Conservation (phyloP, 2,113 vertebrate species). For the Zootoca vivipara region DNA sequence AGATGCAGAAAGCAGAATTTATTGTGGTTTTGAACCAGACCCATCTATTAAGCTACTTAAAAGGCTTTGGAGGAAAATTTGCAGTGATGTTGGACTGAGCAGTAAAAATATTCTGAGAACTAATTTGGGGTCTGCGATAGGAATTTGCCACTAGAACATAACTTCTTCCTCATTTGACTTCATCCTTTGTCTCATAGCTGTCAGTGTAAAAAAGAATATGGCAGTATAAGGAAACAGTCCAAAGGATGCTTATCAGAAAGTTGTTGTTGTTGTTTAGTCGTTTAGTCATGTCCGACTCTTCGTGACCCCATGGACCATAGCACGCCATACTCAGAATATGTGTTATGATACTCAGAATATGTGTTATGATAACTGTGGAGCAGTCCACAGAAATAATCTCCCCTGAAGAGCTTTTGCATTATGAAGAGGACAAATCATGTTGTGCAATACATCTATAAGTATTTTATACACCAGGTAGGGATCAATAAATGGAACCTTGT, state of each 20-base stretch:
- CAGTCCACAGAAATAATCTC: neutral
- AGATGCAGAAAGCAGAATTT: neutral
- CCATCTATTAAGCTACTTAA: neutral
- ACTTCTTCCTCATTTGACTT: neutral
- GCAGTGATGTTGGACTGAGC: neutral
- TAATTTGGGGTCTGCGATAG: slow-evolving; percentile 3
- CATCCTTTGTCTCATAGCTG: neutral
- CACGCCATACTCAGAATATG: too few relatives aligned
- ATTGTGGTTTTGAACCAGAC: neutral
- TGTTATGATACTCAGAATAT: neutral
- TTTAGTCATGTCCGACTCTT: too few relatives aligned
- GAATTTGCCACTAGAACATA: neutral
- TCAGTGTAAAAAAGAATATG: neutral
- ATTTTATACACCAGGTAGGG: neutral
- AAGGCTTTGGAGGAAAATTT: neutral
- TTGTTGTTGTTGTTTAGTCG: too few relatives aligned
- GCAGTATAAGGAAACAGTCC: neutral
- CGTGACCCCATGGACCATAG: too few relatives aligned
- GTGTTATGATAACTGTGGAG: neutral
- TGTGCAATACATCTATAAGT: too few relatives aligned
- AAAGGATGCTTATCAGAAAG: neutral
- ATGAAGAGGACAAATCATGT: neutral
- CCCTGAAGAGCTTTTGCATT: too few relatives aligned
- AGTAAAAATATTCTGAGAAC: slow-evolving; percentile 12
- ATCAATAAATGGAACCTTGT: neutral